A percentile compares a stretch with the other conserved stretches of the same genome.
Evolutionary conservation across 2,113 vertebrate species (phyloP).

Genomic region (Semicossyphus pulcher): DNA sequence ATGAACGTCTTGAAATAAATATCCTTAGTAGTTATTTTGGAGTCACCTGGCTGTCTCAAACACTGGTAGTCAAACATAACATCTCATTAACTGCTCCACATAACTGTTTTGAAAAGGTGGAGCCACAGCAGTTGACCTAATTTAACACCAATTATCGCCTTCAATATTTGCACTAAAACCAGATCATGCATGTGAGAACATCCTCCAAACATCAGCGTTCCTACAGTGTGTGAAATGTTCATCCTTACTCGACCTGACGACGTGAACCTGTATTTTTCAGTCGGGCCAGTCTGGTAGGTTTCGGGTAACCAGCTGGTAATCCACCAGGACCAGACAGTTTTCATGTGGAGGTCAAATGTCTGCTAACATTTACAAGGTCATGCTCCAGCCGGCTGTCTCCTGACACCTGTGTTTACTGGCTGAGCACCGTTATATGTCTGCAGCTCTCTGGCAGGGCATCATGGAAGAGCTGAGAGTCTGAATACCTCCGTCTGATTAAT

Average conservation of each 20-base stretch:
- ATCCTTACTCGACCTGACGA: constrained; percentile 11
- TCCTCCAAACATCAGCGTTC: not conserved
- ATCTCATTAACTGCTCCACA: not conserved
- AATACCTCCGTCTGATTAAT: constrained; percentile 39
- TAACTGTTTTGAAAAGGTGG: not conserved
- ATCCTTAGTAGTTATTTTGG: too few relatives aligned
- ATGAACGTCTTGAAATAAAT: too few relatives aligned
- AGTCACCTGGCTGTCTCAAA: not conserved
- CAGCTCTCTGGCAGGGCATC: constrained; percentile 10
- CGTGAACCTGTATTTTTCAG: not conserved
- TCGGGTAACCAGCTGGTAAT: constrained; percentile 49
- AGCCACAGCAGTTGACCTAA: not conserved
- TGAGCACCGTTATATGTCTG: constrained; percentile 11
- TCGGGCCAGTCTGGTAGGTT: not conserved
- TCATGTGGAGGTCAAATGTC: constrained; percentile 51
- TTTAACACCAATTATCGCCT: not conserved
- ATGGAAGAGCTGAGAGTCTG: constrained; percentile 3
- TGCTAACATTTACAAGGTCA: constrained; percentile 42
- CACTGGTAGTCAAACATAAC: not conserved
- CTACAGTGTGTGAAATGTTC: not conserved
- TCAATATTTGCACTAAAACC: not conserved
- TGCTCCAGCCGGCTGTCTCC: constrained; percentile 21
- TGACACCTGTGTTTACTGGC: constrained; percentile 49
- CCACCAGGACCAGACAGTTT: constrained; percentile 37
- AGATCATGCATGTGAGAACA: not conserved